A percentile compares a stretch with the other conserved stretches of the same genome.
Evolutionary conservation across 2,888 invertebrate genomes (phyloP).

Genomic region (Drosophila mulleri): DNA sequence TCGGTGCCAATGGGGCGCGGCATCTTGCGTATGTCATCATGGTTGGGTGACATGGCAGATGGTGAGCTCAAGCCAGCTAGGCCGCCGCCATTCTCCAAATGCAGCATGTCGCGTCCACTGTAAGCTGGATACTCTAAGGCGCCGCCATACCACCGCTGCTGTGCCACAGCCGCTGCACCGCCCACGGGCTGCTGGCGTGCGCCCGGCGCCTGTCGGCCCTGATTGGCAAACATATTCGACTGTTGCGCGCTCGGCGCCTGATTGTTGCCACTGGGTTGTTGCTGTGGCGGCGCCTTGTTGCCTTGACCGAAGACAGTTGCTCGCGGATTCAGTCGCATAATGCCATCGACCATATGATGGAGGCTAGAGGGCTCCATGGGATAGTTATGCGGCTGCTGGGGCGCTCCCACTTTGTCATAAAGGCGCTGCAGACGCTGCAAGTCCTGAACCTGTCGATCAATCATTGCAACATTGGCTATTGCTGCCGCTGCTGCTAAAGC

Average conservation of each 20-base stretch:
- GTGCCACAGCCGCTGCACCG: conserved; percentile 56
- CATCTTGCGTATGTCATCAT: conserved; percentile 85
- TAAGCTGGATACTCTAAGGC: conserved; percentile 74
- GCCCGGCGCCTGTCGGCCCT: conserved; percentile 72
- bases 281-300: conserved; percentile 60
- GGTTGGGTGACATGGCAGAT: conserved; percentile 85
- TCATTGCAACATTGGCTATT: conserved; percentile 58
- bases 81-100: conserved; percentile 82
- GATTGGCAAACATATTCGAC: conserved; percentile 69
- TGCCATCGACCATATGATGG: conserved; percentile 68
- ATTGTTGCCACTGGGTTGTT: conserved; percentile 61
- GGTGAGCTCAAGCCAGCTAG: conserved; percentile 82
- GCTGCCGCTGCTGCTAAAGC: conserved; percentile 26
- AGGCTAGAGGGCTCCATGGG: conserved; percentile 69
- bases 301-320: conserved; percentile 90
- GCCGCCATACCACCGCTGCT: conserved; percentile 77
- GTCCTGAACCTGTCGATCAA: conserved; percentile 67
- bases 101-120: conserved; percentile 81
- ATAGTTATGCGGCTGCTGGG: conserved; percentile 71
- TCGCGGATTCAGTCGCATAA: conserved; percentile 91
- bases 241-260: conserved; percentile 62
- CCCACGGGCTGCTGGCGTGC: conserved; percentile 52
- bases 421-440: conserved; percentile 65
- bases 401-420: conserved; percentile 69
- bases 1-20: conserved; percentile 93